Base-by-base conservation (phyloP, 2,113 vertebrate species). In the Megaptera novaeangliae region DNA sequence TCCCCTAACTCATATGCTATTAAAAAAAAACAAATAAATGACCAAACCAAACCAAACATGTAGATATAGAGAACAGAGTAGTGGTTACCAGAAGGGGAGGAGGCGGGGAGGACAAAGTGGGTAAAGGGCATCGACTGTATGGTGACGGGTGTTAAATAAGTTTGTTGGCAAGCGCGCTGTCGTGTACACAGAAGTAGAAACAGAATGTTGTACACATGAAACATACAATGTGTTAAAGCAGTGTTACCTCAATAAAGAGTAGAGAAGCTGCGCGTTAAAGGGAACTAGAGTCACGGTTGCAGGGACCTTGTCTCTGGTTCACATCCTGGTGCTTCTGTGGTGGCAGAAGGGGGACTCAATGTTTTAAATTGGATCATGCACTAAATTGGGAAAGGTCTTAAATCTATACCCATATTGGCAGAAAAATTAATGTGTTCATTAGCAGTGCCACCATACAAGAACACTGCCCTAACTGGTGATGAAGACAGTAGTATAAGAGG, bases 1-100 rank as follows among this genome's bases (percentile, higher is more conserved):
- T 52, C 31, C 46, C 74, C 74, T 49, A 77, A 77, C 1, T 77
- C 31, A 14, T 36, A 14, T 15, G 52, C 6, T 64, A 64, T 64
- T 64, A 21, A 64, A 31, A 63, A 64, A 15, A 31, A 29, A 5
- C 29, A 36, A 80, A 39, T 52, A 39, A 57, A 57, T 0, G n/a
- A 39, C 55, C 77, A 57, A 55, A 57, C 17, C 77, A 57, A 55
- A 80, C 34, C 77, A 39, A 81, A 52, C 23, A 57, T 36, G 52
- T 13, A 9, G 21, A 8, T 31, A 31, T 0, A 57, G 34, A 57
- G 49, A 57, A n/a, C 2, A 0, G 31, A n/a, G 72, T 0, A 75
- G 72, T n/a, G 31, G 74, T 34, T 23, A 3, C 74, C 10, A 0
- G 18, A 64, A 46, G 17, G 31, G 46, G 3, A 36, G 20, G 46